Evolutionary conservation across 2,797 vertebrate genomes (phyloP), one percentile per base, ranked within the genome.

Genomic region (Pantherophis alleghaniensis): DNA sequence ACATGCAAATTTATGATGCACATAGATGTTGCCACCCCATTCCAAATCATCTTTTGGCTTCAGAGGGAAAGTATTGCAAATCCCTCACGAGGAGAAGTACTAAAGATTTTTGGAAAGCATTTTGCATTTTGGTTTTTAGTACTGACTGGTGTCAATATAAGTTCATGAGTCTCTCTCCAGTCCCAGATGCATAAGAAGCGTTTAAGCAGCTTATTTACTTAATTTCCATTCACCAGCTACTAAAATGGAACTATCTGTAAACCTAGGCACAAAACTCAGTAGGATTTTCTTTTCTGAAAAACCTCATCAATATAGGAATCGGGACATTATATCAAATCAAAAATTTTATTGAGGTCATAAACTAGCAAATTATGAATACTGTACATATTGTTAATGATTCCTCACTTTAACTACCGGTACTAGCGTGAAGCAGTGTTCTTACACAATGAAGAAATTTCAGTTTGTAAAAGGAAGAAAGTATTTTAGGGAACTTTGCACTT

Each of bases 331-430:
- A 42, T 42, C 37, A 10, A 79, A 79, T 79, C 18, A 42, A 37
- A 1, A 1, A 10, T 22, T 22, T 79, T 79, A 79, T 1, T 79
- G 9, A 1, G 1, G 69, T 37, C 63, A 51, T 69, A 87, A 14
- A 42, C 53, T 53, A 90, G 12, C 12, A 53, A 13, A 89, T 91
- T 79, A 91, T 37, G 32, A 42, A 22, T 57, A 47, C 0, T 59
- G 24, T 26, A 63, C 3, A 63, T 28, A 61, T 11, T 61, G 24
- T 53, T 61, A 69, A 55, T 0, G 14, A 92, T 22, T 53, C 3
- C 69, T 0, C 0, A 4, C 0, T 55, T 37, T 32, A 12, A n/a
- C 47, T 32, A n/a, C n/a, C n/a, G n/a, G n/a, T n/a, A 56, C 3
- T 56, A 53, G 10, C 7, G 18, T 55, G 16, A n/a, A 66, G 32